Base-by-base conservation (phyloP, 2,797 vertebrate species). In the Tympanoctomys barrerae region DNA sequence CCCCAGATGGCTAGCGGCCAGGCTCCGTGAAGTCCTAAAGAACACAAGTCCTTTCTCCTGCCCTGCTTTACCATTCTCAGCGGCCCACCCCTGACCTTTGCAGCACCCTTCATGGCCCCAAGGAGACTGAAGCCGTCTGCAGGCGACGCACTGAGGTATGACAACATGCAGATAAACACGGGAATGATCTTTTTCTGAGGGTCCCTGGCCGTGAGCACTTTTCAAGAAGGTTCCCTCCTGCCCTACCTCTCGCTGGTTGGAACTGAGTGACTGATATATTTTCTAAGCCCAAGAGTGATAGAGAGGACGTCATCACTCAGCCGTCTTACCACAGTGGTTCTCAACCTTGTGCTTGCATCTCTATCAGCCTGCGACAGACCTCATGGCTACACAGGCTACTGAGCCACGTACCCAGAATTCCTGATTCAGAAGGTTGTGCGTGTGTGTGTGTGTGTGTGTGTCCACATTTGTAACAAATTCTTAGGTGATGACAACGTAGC, bases 391-490 rank as follows among this genome's bases (percentile, higher is more conserved):
- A 42, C 4, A 79, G 39, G 31, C 52, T 94, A 28, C 39, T 91
- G 68, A 61, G 57, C 24, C 28, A 36, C 7, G 71, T 2, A 1
- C 66, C 21, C n/a, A 54, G 42, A 79, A 59, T 79, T 82, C 95
- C 77, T 75, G 71, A 87, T 42, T 95, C 62, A 49, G 26, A 8
- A 86, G 42, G 19, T 57, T 9, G 78, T 46, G 75, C 14, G 7
- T 61, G 57, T 59, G 59, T 59, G 59, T 8, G 59, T 59, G 59
- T 66, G 64, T n/a, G 31, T 66, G 64, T 66, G 64, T 66, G 31
- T 66, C 7, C 91, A 6, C 54, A 90, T 91, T 93, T 84, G 82
- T 90, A 86, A 52, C 0, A 64, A 80, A 49, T 78, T 94, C 39
- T 24, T 89, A 66, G 13, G n/a, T 85, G 52, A 85, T 21, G 4